These are phyloP conservation scores for Anastatus disparis DNA, from an alignment of 1,140 invertebrate species.

Conservation along the genomic window DNA sequence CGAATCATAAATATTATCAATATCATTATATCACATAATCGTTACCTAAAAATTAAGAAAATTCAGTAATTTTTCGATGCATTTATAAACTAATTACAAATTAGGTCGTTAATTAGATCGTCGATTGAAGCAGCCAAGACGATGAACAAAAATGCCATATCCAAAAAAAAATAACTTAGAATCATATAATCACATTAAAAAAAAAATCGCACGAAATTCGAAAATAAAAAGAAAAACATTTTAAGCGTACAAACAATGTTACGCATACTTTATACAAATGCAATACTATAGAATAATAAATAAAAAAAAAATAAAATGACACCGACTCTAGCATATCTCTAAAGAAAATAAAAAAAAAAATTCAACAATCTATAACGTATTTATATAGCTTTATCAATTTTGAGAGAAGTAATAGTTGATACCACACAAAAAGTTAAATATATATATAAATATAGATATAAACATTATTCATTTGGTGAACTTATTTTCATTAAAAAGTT, in stretches of 20 bases:
- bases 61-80: constrained; percentile 7
- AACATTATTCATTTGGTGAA: constrained; percentile 31
- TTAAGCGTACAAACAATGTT: neutral
- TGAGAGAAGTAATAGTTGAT: constrained; percentile 30
- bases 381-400: neutral
- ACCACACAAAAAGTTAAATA: constrained; percentile 36
- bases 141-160: neutral
- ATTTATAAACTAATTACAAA: constrained; percentile 32
- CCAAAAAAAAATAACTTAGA: neutral
- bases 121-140: neutral
- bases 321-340: constrained; percentile 27
- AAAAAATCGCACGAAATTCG: constrained; percentile 32
- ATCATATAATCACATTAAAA: neutral
- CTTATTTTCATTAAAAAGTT: constrained; percentile 15
- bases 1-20: neutral
- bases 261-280: neutral
- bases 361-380: too few species aligned
- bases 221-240: constrained; percentile 11
- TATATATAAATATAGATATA: constrained; percentile 32
- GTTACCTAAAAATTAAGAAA: neutral
- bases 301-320: neutral
- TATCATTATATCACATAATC: constrained; percentile 5
- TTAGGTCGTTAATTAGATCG: constrained; percentile 29
- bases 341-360: too few species aligned
- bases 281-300: constrained; percentile 1